Evolutionary conservation across 2,888 invertebrate genomes (phyloP).

Genomic region (Drosophila nigricruria): DNA sequence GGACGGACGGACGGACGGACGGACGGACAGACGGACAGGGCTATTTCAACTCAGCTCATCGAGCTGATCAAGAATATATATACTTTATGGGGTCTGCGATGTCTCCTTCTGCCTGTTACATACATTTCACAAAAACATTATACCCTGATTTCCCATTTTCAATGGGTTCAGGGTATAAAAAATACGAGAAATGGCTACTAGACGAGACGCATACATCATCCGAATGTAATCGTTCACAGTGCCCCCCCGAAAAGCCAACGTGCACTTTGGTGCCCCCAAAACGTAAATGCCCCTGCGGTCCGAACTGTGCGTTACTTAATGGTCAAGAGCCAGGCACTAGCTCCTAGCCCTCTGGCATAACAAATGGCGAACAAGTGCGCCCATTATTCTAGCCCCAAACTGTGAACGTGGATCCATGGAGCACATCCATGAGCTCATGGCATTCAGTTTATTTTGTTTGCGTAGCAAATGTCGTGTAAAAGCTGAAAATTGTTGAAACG

Average conservation of each 20-base stretch:
- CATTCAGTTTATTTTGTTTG: slow-evolving; percentile 58
- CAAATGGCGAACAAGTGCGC: slow-evolving; percentile 62
- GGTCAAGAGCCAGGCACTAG: slow-evolving; percentile 41
- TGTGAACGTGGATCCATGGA: slow-evolving; percentile 12
- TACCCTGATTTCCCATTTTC: no score
- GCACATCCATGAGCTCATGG: slow-evolving; percentile 4
- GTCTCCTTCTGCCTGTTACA: no score
- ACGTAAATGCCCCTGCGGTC: slow-evolving; percentile 19
- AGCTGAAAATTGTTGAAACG: slow-evolving; percentile 53
- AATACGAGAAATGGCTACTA: slow-evolving; percentile 35
- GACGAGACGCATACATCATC: slow-evolving; percentile 72
- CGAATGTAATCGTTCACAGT: slow-evolving; percentile 45
- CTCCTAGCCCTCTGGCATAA: slow-evolving; percentile 33
- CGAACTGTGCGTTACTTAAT: slow-evolving; percentile 63
- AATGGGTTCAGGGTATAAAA: no score
- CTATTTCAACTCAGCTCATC: no score
- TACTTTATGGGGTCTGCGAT: no score
- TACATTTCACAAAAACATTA: no score
- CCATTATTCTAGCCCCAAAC: slow-evolving; percentile 60
- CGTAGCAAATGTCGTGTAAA: slow-evolving; percentile 65
- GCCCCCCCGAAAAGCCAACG: slow-evolving; percentile 18
- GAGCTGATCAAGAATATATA: no score
- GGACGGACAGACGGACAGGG: no score
- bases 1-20: no score
- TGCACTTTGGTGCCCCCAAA: slow-evolving; percentile 10